phyloP scores from a whole-genome alignment of 2,113 vertebrate species.

The Corydoras sp. region DNA sequence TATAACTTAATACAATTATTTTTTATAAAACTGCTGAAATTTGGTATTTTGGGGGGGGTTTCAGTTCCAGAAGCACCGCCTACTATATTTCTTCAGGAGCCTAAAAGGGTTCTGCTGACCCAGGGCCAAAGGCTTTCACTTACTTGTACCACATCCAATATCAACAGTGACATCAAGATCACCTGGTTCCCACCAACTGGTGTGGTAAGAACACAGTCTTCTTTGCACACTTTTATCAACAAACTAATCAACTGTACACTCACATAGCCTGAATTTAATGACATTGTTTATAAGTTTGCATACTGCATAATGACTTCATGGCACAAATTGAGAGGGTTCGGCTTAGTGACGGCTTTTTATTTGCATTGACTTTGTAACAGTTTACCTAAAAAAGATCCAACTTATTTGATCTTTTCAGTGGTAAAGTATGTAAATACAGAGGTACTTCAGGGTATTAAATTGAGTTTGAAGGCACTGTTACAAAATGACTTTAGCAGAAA shows the following conservation, averaged over 20 bases:
- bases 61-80: constrained; percentile 78
- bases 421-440: not conserved
- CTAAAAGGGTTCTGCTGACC: constrained; percentile 70
- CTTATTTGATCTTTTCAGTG: not conserved
- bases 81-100: constrained; percentile 68
- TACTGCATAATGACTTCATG: too few relatives aligned
- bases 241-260: not conserved
- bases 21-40: too few relatives aligned
- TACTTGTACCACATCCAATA: constrained; percentile 77
- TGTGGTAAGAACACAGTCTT: constrained; percentile 66
- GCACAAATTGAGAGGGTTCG: not conserved
- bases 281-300: too few relatives aligned
- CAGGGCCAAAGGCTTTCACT: constrained; percentile 75
- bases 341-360: not conserved
- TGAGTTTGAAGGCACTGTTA: too few relatives aligned
- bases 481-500: too few relatives aligned
- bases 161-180: constrained; percentile 75
- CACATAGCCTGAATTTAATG: not conserved
- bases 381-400: not conserved
- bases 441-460: not conserved
- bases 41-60: too few relatives aligned
- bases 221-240: not conserved
- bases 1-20: too few relatives aligned
- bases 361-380: not conserved
- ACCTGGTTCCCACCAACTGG: constrained; percentile 69